Base-by-base conservation (phyloP, 37 sponge, comb jelly and placozoan species). In the Halichondria panicea region DNA sequence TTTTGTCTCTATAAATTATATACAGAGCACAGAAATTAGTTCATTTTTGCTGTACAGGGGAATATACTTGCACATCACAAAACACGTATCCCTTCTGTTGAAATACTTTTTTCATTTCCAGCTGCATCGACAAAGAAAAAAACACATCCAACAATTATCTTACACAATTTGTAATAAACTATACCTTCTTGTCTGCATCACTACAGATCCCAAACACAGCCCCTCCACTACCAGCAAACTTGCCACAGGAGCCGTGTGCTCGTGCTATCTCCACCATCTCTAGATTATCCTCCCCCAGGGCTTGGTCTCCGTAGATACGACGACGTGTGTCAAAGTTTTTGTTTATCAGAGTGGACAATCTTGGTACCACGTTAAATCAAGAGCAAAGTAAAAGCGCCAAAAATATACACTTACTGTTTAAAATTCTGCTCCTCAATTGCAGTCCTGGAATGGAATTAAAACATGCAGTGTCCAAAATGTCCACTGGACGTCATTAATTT, bases 161-260 rank as follows among this genome's bases (percentile, higher is more conserved):
- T 32, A 48, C 4, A 63, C 44, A n/a, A 63, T 37, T 43, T 9
- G 24, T 35, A 4, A 75, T 59, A 6, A 50, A 0, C 1, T 71
- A 52, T 44, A 88, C 89, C 76, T 92, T 84, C 34, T 63, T 60
- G 1, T 70, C 9, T 15, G 48, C 44, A 66, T 93, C 86, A 4
- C 42, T 34, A 80, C 94, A 93, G 39, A 80, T 5, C 24, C 94
- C 94, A 76, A 93, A 70, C 0, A 93, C 91, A 15, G 94, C 94
- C 28, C 92, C 92, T 37, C 90, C 90, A 79, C 94, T 93, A 3
- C 94, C 94, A 59, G 87, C 64, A 43, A 93, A 93, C 87, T 93
- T 93, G 55, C 72, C 91, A 37, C 87, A 43, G 27, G 94, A 93
- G 30, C 94, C 94, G 68, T 93, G 80, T 84, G 82, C 86, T 33